Evolutionary conservation across 2,888 invertebrate genomes (phyloP), one percentile per base, ranked within the genome.

Genomic region (Stegophylla sp.): DNA sequence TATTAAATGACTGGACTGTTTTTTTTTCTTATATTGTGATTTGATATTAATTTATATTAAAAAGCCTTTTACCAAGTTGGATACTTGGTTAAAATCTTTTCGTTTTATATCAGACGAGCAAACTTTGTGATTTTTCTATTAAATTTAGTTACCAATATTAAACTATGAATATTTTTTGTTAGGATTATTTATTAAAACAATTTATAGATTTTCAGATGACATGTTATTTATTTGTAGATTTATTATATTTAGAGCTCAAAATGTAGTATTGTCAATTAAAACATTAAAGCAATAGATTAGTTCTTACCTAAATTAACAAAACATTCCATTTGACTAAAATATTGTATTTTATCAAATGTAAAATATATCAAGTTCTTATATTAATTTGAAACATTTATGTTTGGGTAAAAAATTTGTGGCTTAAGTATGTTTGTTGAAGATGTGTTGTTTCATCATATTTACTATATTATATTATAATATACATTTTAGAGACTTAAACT

Each of bases 401-500:
- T 69, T 77, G 20, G 17, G 56, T 45, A 34, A 45, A 77, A 48
- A 61, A 61, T 48, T 20, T 79, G 79, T 79, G 69, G 79, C 79
- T 79, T 71, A 71, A 79, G 79, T 61, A 41, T 23, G 61, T 63
- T 79, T 63, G 51, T 79, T 51, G 34, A 48, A 79, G 9, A 61
- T 48, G 61, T 4, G 26, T 79, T 71, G 61, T 61, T 71, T 79
- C 61, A 63, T 71, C 51, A 61, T 63, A 51, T 79, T 79, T 79
- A 79, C 34, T 79, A 48, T 63, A 75, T 48, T 61, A 20, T 53
- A 51, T 59, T 79, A 79, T 79, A 61, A 82, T 79, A 82, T 83
- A 82, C 79, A 83, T 63, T 69, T 82, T 76, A 82, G 74, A 83
- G 81, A 61, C 73, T 82, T 79, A 83, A 81, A 79, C 59, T 73